Conservation (phyloP, 2,888 invertebrate species). For the Platynereis dumerilii region DNA sequence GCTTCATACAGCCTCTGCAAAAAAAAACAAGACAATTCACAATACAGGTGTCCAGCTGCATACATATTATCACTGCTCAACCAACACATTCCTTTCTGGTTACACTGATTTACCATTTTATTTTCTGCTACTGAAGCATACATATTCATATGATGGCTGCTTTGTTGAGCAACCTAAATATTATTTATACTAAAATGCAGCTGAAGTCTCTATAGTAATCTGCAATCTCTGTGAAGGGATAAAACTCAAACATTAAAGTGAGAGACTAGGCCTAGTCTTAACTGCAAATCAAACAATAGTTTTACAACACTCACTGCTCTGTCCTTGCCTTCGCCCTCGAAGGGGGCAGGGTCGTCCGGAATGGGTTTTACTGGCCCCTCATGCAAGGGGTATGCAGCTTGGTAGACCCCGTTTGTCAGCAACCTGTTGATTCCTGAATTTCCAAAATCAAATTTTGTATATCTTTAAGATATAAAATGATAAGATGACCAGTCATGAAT, state of each 20-base stretch:
- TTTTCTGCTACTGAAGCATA: neutral
- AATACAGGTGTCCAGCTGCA: too few species aligned
- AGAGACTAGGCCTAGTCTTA: too few species aligned
- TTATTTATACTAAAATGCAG: too few species aligned
- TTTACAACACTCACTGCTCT: conserved; percentile 28
- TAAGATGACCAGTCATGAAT: neutral
- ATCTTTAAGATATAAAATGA: too few species aligned
- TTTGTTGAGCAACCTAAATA: too few species aligned
- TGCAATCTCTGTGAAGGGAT: too few species aligned
- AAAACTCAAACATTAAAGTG: too few species aligned
- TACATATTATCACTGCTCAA: too few species aligned
- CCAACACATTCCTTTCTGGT: too few species aligned
- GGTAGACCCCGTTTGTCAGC: conserved; percentile 23
- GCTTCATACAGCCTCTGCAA: conserved; percentile 74
- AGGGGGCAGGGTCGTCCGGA: conserved; percentile 13
- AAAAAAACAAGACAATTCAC: neutral
- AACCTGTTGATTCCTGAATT: conserved; percentile 30
- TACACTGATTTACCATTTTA: too few species aligned
- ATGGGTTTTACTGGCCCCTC: conserved; percentile 20
- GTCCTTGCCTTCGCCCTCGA: conserved; percentile 31
- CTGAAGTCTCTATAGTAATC: too few species aligned
- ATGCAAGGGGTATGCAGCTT: conserved; percentile 34
- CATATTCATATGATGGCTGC: neutral
- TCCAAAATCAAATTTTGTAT: neutral
- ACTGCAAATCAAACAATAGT: too few species aligned